Evolutionary conservation across 2,797 vertebrate genomes (phyloP), one percentile per base, ranked within the genome.

Genomic region (Limosa lapponica): DNA sequence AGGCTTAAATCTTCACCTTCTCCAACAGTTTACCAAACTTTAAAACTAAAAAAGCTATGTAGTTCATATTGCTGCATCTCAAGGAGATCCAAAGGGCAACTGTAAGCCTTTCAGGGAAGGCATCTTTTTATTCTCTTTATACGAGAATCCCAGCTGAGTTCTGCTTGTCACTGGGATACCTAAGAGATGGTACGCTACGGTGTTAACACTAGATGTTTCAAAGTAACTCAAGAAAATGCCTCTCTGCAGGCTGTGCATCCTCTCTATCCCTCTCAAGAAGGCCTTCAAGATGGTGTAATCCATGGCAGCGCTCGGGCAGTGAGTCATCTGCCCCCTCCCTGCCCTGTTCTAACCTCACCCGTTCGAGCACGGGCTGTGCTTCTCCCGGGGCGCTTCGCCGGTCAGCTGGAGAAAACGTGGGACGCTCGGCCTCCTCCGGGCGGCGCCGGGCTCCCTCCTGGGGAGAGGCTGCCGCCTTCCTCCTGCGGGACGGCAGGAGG

Each of bases 111-210:
- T 22, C 1, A 3, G 28, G 41, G 7, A 17, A 0, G 18, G 43
- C 17, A 37, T 1, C 5, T 0, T 23, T 32, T 13, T 14, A 37
- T 13, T 30, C 10, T 8, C 24, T 17, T 51, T 16, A 13, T 1
- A n/a, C 11, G 23, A 37, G 37, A 25, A 51, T 8, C 43, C 15
- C 15, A 17, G 5, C 4, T 1, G 6, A 16, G 32, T 25, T 78
- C 17, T 12, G 24, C 52, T 8, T 7, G 61, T 9, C 20, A 3
- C 17, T 1, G 36, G 18, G 58, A 27, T 16, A 57, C n/a, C 18
- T 4, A 4, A 19, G 5, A 1, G 13, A 8, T 2, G 3, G 16
- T 0, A 16, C 2, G 0, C 25, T 2, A 3, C 0, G 13, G 4
- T 2, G 30, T 3, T 17, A 9, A 0, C 16, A 2, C 22, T 0